Base-by-base conservation (phyloP, 2,888 invertebrate species). In the Steinernema hermaphroditum region DNA sequence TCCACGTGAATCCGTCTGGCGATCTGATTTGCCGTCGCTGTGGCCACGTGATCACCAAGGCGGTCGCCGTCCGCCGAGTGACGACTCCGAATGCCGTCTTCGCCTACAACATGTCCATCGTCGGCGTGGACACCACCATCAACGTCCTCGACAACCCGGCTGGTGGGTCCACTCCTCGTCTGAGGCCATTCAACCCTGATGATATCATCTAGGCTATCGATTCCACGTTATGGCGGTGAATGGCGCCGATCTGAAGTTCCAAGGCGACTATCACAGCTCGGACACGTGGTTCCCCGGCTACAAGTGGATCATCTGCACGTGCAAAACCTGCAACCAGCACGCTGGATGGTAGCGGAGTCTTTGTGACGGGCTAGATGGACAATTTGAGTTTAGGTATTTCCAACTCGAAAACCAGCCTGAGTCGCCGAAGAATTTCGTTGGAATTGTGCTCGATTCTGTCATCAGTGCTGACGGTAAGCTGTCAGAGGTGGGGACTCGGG, bases 211-310 rank as follows among this genome's bases (percentile, higher is more conserved):
- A 54, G 62, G 62, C 62, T 62, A 62, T 32, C 34, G 34, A 6
- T 62, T 62, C 62, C 62, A 62, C 62, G 62, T 62, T 8, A 62
- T 62, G 62, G 62, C 62, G 1, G 62, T 29, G 1, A 16, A 24
- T 14, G 62, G 62, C 6, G 62, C 62, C 14, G 62, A 62, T 19
- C 62, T 62, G 32, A 29, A 62, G 12, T 62, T 62, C 62, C 62
- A 62, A 24, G 62, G 62, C 29, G 62, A 62, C 62, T 62, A 62
- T 32, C 32, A 32, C 62, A 16, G 22, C 16, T 29, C 62, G 12
- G 62, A 62, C 62, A 62, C 62, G 29, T 62, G 62, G 62, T 62
- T 32, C 32, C 62, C 62, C 16, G 62, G 62, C 12, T 62, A 62
- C 34, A 29, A 32, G 32, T 62, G 62, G 62, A 62, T 29, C 4